Evolutionary conservation across 2,797 vertebrate species (phyloP), one percentile per base, ranked within the genome.

Genomic region (Macroramphosus scolopax): DNA sequence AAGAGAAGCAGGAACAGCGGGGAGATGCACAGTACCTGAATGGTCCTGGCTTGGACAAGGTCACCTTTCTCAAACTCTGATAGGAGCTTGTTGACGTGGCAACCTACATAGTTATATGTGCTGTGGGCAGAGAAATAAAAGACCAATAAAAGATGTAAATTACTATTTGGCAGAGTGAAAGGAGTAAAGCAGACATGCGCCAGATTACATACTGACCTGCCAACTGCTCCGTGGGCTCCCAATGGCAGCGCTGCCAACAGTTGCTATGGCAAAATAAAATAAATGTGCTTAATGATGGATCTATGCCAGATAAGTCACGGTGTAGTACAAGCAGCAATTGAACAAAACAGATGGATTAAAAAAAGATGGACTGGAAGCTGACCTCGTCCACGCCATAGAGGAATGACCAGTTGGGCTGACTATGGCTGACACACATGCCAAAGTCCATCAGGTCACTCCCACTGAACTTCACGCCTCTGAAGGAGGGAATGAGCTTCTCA

Each of bases 371-470:
- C n/a, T n/a, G n/a, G 51, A 5, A 40, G 17, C 65, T 87, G 75
- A 97, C 96, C 93, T 99, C 96, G 43, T 99, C 97, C 12, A 96
- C 65, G 0, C 96, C 97, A 22, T 92, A 98, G 11, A 98, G 87
- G 54, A 94, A 36, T 0, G 88, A 89, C 68, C 91, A 88, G 31
- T 69, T 43, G 28, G 80, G 54, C 9, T 46, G 58, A 48, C 89
- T 78, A 59, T 83, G 76, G 63, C 77, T 78, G 50, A 96, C 62
- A 71, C 95, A 96, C 31, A 86, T 90, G 24, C 94, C 92, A 11
- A 97, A 89, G 83, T 99, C 97, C 79, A 94, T 66, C 62, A 98
- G 89, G 77, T 99, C 91, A 0, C n/a, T 80, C 47, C 88, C 87
- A 1, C 78, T 91, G 88, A 95, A 98, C 81, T 99, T 98, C 58